Evolutionary conservation across 2,888 invertebrate species (phyloP).

Genomic region (Saturnia pavonia): DNA sequence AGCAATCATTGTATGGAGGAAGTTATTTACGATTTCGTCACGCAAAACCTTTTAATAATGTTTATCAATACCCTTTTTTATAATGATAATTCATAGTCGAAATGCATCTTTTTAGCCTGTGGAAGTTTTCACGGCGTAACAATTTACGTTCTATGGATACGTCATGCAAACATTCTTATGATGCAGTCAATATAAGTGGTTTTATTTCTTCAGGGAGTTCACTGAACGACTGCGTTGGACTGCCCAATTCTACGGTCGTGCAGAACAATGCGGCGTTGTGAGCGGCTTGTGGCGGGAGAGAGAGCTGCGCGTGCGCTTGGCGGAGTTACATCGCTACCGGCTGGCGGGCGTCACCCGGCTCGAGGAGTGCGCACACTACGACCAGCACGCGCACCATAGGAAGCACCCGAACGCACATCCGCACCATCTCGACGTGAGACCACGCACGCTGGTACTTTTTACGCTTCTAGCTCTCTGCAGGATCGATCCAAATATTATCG

Average conservation of each 20-base stretch:
- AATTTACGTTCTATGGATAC: too few species aligned
- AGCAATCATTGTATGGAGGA: too few species aligned
- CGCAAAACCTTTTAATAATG: too few species aligned
- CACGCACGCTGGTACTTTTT: slow-evolving; percentile 44
- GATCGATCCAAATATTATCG: background rate
- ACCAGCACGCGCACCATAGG: slow-evolving; percentile 86
- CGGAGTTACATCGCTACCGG: slow-evolving; percentile 91
- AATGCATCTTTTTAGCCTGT: too few species aligned
- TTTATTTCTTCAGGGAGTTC: slow-evolving; percentile 82
- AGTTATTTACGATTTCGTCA: too few species aligned
- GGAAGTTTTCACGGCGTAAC: too few species aligned
- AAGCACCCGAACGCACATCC: slow-evolving; percentile 63
- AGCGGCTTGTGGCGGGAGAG: slow-evolving; percentile 91
- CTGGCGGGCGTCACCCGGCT: slow-evolving; percentile 92
- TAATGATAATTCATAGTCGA: too few species aligned
- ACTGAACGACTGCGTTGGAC: slow-evolving; percentile 92
- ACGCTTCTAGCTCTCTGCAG: slow-evolving; percentile 14
- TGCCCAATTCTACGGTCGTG: slow-evolving; percentile 93
- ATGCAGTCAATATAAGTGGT: too few species aligned
- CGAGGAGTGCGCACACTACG: slow-evolving; percentile 94
- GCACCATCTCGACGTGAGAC: slow-evolving; percentile 82
- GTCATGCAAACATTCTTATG: too few species aligned
- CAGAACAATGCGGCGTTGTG: slow-evolving; percentile 91
- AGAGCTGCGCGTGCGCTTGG: slow-evolving; percentile 90
- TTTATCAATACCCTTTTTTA: too few species aligned